Evolutionary conservation across 2,888 invertebrate species (phyloP).

Genomic region (Thecocarcelia acutangulata): DNA sequence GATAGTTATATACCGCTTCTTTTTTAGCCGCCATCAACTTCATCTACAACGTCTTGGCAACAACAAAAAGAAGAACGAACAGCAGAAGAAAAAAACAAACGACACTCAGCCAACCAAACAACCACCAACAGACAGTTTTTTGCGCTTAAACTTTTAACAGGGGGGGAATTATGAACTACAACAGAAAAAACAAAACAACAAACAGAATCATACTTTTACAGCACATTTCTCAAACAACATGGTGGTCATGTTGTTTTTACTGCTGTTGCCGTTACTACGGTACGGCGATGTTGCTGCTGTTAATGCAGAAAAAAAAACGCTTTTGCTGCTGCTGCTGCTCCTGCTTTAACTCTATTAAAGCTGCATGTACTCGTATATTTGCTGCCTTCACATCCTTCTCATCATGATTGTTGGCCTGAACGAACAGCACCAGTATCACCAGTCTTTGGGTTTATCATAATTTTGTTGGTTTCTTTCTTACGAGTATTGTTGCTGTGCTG

Average conservation of each 20-base stretch:
- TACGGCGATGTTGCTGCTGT: too few relatives aligned
- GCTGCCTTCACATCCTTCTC: slow-evolving; percentile 20
- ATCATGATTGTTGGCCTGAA: slow-evolving; percentile 35
- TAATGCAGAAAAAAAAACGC: too few relatives aligned
- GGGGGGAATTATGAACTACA: slow-evolving; percentile 47
- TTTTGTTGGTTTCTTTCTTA: slow-evolving; percentile 4
- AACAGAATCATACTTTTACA: slow-evolving; percentile 30
- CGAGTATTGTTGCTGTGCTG: slow-evolving; percentile 10
- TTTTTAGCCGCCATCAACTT: slow-evolving; percentile 56
- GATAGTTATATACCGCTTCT: slow-evolving; percentile 72
- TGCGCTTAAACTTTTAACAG: slow-evolving; percentile 15
- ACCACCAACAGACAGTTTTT: slow-evolving; percentile 57
- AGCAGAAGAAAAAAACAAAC: slow-evolving; percentile 2
- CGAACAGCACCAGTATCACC: too few relatives aligned
- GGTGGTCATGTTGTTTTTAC: slow-evolving; percentile 68
- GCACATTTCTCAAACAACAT: slow-evolving; percentile 64
- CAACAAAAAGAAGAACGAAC: slow-evolving; percentile 22
- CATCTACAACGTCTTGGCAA: slow-evolving; percentile 51
- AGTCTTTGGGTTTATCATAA: slow-evolving; percentile 50
- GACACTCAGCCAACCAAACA: slow-evolving; percentile 18
- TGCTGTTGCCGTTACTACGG: slow-evolving; percentile 49
- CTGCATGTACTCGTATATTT: slow-evolving; percentile 18
- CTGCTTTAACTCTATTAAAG: slow-evolving; percentile 25
- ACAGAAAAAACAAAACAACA: slow-evolving; percentile 32
- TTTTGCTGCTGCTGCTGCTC: slow-evolving; percentile 30